Evolutionary conservation across 2,797 vertebrate genomes (phyloP), one percentile per base, ranked within the genome.

Genomic region (Microctenopoma stevenorrisi): DNA sequence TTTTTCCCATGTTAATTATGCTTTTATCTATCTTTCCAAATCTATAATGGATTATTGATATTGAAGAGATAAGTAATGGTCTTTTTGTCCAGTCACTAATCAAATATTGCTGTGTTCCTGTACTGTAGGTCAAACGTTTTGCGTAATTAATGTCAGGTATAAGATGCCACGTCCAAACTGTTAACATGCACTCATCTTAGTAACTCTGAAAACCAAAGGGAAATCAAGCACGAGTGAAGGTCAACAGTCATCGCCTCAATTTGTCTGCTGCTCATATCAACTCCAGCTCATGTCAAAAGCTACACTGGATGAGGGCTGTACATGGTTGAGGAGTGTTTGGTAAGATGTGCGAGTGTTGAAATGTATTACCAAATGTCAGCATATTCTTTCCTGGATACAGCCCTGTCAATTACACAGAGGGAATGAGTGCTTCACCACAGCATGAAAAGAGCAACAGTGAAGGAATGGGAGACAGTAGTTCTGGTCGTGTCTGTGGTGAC

Each of bases 231-330:
- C 58, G 75, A 78, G 76, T 78, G 84, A 89, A 87, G 86, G 89
- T 88, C 76, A 87, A 65, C 72, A 68, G 79, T 71, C 81, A 55
- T 80, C 68, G 79, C 89, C 84, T 88, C 81, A 80, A 83, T 89
- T 72, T 86, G 82, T 85, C 81, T 48, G 65, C 56, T 64, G 59
- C 68, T 55, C 75, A 80, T 28, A 61, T 89, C 80, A 71, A 72
- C 76, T 70, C 64, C 66, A 74, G 18, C 66, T 70, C 18, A 1
- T 83, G 87, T 89, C 84, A 80, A 76, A 85, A 83, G 85, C 76
- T 57, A 25, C n/a, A 26, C 11, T 40, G 58, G 59, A 64, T 13
- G 57, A 67, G 43, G 52, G 53, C 46, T 38, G 58, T 53, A 72
- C 67, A 82, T 54, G 73, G 78, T 72, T 82, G 81, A 88, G 78